Evolutionary conservation across 2,797 vertebrate genomes (phyloP).

Genomic region (Holocentrus rufus): DNA sequence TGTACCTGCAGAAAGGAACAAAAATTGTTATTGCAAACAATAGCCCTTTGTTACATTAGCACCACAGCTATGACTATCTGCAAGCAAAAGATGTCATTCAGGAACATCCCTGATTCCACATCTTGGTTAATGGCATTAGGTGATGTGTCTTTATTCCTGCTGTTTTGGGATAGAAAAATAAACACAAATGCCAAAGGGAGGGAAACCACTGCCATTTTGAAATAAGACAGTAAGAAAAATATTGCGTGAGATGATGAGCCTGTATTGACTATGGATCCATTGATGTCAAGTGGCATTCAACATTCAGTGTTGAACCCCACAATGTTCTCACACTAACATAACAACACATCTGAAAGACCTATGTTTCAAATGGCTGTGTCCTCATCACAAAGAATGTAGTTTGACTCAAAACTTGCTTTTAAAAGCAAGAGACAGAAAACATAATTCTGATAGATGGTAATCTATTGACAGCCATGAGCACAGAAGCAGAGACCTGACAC

Average conservation of each 20-base stretch:
- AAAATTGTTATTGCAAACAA: slow-evolving; percentile 40
- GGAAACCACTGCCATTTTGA: slow-evolving; percentile 14
- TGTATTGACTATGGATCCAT: slow-evolving; percentile 38
- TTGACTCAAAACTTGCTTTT: slow-evolving; percentile 43
- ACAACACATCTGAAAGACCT: slow-evolving; percentile 20
- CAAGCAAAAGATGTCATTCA: slow-evolving; percentile 29
- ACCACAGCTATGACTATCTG: not conserved
- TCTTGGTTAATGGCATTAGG: slow-evolving; percentile 5
- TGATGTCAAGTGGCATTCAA: slow-evolving; percentile 17
- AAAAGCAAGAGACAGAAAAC: slow-evolving; percentile 42
- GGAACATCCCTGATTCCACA: slow-evolving; percentile 14
- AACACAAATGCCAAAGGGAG: slow-evolving; percentile 19
- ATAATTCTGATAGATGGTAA: slow-evolving; percentile 22
- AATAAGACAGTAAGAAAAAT: slow-evolving; percentile 12
- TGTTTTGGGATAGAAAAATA: slow-evolving; percentile 15
- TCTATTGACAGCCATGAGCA: slow-evolving; percentile 47
- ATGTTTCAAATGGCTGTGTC: slow-evolving; percentile 25
- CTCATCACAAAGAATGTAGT: not conserved
- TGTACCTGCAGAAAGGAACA: slow-evolving; percentile 85
- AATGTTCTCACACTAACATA: slow-evolving; percentile 13
- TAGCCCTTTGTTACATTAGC: not conserved
- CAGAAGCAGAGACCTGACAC: slow-evolving; percentile 46
- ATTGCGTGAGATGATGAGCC: slow-evolving; percentile 29
- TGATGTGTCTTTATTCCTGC: slow-evolving; percentile 10
- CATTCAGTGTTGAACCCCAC: slow-evolving; percentile 13